These are phyloP conservation scores for Gobio gobio DNA, from an alignment of 2,113 vertebrate species.

Conservation along the genomic window DNA sequence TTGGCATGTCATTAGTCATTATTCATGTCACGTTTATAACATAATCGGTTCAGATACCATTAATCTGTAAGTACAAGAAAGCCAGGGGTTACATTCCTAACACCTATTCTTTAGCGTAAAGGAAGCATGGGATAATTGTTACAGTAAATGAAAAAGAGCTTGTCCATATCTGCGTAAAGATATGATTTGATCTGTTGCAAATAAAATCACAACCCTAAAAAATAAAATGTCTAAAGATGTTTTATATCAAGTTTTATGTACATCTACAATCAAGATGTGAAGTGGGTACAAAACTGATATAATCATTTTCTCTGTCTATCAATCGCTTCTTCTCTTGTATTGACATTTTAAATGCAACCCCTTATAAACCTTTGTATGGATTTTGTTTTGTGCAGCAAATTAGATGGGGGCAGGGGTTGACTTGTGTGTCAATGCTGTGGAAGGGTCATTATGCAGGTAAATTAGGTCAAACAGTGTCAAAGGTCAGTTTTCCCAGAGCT, in stretches of 20 bases:
- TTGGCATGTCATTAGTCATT: neutral
- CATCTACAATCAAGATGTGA: neutral
- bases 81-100: neutral
- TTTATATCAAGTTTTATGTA: neutral
- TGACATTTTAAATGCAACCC: conserved; percentile 21
- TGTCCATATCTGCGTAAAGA: neutral
- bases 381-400: conserved; percentile 41
- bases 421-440: conserved; percentile 62
- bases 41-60: neutral
- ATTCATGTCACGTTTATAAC: neutral
- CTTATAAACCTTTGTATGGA: conserved; percentile 22
- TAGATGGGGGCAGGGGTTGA: conserved; percentile 60
- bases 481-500: conserved; percentile 63
- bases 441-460: conserved; percentile 70
- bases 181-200: neutral
- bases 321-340: neutral
- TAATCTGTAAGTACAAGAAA: neutral
- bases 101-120: neutral
- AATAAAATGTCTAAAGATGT: neutral
- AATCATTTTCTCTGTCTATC: conserved; percentile 5
- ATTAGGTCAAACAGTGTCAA: conserved; percentile 73
- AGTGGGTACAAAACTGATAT: conserved; percentile 26
- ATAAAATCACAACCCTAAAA: neutral
- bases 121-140: neutral
- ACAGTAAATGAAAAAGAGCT: neutral